These are phyloP conservation scores for Goniozus legneri DNA, from an alignment of 1,140 invertebrate species.

Conservation along the genomic window DNA sequence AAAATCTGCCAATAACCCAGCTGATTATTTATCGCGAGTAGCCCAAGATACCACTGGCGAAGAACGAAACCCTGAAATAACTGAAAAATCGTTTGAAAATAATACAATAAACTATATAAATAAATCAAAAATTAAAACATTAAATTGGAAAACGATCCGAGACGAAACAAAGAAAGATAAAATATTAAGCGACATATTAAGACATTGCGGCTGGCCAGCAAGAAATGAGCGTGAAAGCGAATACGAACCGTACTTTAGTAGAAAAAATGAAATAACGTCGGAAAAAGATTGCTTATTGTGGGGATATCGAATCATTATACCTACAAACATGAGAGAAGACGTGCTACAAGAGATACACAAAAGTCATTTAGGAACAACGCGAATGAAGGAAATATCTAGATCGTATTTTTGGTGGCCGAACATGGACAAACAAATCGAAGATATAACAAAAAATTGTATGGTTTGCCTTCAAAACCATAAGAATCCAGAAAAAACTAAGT, in stretches of 20 bases:
- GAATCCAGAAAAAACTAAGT: constrained; percentile 24
- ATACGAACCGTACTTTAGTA: constrained; percentile 4
- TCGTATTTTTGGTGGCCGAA: constrained; percentile 30
- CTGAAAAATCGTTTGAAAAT: not conserved
- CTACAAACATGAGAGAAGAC: constrained; percentile 9
- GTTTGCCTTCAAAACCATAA: constrained; percentile 13
- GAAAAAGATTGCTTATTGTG: constrained; percentile 14
- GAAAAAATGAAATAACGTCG: constrained; percentile 1
- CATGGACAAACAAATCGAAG: constrained; percentile 26
- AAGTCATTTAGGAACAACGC: constrained; percentile 24
- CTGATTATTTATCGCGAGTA: not conserved
- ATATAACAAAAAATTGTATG: constrained; percentile 5
- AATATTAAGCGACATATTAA: not conserved
- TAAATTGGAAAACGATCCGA: not conserved
- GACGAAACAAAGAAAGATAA: not conserved
- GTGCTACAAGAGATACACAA: constrained; percentile 17
- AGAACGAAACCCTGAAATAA: not conserved
- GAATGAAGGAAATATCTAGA: constrained; percentile 26
- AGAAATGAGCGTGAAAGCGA: not conserved
- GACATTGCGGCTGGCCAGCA: not conserved
- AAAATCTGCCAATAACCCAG: not conserved
- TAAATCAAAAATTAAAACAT: not conserved
- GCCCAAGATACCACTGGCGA: no score
- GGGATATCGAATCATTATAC: constrained; percentile 21
- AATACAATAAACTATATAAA: not conserved